These are phyloP conservation scores for Holacanthella duospinosa DNA, from an alignment of 2,888 invertebrate species.

Conservation along the genomic window DNA sequence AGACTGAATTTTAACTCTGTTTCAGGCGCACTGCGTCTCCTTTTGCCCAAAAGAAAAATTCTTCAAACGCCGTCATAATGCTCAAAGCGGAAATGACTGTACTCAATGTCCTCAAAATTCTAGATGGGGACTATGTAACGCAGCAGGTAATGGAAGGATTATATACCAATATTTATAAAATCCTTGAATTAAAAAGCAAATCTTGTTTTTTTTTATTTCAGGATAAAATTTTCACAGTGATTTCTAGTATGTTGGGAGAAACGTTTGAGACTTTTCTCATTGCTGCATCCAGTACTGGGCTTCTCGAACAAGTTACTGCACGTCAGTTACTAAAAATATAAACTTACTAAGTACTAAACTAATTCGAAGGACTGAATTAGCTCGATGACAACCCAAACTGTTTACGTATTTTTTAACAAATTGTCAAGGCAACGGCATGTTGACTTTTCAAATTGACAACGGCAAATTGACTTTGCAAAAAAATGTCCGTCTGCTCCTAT, in stretches of 20 bases:
- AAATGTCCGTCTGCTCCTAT: no score
- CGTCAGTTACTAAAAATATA: no score
- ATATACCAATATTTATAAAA: neutral
- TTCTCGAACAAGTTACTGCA: conserved; percentile 73
- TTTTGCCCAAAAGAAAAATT: conserved; percentile 12
- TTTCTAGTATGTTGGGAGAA: conserved; percentile 77
- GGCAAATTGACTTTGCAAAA: no score
- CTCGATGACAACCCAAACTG: no score
- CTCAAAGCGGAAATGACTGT: conserved; percentile 79
- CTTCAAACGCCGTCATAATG: conserved; percentile 46
- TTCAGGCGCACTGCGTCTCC: neutral
- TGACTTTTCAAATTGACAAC: no score
- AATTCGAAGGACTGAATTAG: no score
- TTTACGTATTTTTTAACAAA: no score
- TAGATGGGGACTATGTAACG: conserved; percentile 80
- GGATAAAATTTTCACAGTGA: conserved; percentile 71
- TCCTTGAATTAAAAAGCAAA: neutral
- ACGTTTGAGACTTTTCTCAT: conserved; percentile 83
- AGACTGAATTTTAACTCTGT: neutral
- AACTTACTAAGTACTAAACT: no score
- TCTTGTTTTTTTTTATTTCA: conserved; percentile 41
- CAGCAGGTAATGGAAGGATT: conserved; percentile 48
- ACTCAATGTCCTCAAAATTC: conserved; percentile 75
- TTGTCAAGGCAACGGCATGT: no score
- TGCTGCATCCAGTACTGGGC: conserved; percentile 85